phyloP scores from a whole-genome alignment of 2,888 invertebrate genomes.

The Acronicta psi region DNA sequence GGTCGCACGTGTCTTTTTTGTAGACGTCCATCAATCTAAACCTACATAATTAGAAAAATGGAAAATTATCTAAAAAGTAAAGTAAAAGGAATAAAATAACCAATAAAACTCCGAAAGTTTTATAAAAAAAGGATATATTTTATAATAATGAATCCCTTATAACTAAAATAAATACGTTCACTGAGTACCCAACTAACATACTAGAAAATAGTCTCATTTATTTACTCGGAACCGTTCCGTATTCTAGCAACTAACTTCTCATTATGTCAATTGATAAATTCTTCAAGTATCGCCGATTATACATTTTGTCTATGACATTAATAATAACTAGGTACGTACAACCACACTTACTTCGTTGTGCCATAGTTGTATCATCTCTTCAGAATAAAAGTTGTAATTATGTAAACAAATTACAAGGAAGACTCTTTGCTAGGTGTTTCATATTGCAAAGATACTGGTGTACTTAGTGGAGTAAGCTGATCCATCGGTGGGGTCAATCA shows the following conservation, averaged over 20 bases:
- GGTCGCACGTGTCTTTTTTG: constrained; percentile 78
- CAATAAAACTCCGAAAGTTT: constrained; percentile 14
- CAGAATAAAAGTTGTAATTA: too few relatives aligned
- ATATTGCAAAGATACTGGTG: not conserved
- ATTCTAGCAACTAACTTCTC: constrained; percentile 7
- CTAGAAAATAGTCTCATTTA: constrained; percentile 34
- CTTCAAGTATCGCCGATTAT: not conserved
- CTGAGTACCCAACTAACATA: constrained; percentile 17
- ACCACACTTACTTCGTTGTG: constrained; percentile 1
- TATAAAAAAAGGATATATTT: constrained; percentile 18
- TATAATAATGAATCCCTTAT: constrained; percentile 40
- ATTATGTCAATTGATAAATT: constrained; percentile 10
- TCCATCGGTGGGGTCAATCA: constrained; percentile 52
- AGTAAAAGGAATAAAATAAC: too few relatives aligned
- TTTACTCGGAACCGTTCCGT: constrained; percentile 10
- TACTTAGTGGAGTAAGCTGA: constrained; percentile 26
- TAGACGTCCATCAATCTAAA: constrained; percentile 74
- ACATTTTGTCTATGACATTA: not conserved
- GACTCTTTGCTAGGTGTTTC: not conserved
- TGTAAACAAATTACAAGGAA: too few relatives aligned
- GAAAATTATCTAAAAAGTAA: constrained; percentile 67
- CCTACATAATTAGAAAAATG: constrained; percentile 83
- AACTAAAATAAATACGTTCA: constrained; percentile 56
- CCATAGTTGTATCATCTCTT: not conserved
- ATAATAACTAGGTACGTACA: constrained; percentile 12